Conservation (phyloP, 1,140 invertebrate species). For the Leptopilina boulardi region DNA sequence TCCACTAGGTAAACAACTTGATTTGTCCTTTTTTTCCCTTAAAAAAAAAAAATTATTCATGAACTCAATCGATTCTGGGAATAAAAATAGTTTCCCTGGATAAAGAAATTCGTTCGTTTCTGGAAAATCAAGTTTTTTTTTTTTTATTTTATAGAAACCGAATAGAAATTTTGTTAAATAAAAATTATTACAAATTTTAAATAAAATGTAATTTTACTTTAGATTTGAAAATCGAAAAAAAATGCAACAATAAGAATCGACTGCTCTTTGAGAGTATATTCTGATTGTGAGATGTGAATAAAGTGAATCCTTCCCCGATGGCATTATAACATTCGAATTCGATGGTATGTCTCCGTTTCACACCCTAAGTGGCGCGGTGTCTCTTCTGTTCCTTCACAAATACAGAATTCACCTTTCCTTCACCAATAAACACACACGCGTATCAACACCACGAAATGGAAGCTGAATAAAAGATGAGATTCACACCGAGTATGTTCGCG, state of each 20-base stretch:
- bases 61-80: background rate
- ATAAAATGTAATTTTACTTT: no score
- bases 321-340: conserved; percentile 46
- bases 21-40: background rate
- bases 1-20: no score
- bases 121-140: no score
- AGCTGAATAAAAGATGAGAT: conserved; percentile 75
- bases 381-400: conserved; percentile 62
- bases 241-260: no score
- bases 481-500: conserved; percentile 71
- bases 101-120: no score
- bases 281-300: conserved; percentile 47
- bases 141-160: no score
- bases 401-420: conserved; percentile 38
- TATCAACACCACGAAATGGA: conserved; percentile 43
- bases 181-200: no score
- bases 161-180: no score
- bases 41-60: background rate
- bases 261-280: no score
- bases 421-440: conserved; percentile 54
- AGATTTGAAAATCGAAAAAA: no score
- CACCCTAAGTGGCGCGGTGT: conserved; percentile 73
- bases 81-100: no score
- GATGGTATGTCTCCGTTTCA: conserved; percentile 70
- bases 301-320: conserved; percentile 57